Evolutionary conservation across 2,888 invertebrate species (phyloP).

Genomic region (Eugnorisma glareosa): DNA sequence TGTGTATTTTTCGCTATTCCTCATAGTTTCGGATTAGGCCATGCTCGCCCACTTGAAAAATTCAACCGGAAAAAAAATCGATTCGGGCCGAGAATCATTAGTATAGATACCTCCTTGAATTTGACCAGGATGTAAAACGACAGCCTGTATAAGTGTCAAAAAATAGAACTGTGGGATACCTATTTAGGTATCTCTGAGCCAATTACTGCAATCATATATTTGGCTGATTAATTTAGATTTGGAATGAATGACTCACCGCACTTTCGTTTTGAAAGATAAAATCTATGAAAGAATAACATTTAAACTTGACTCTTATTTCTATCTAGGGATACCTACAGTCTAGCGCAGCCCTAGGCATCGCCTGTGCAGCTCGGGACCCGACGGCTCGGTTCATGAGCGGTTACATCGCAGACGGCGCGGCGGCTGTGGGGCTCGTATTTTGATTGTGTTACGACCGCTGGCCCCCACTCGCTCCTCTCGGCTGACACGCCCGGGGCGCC

Average conservation of each 20-base stretch:
- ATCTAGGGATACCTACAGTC: neutral
- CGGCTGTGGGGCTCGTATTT: conserved; percentile 27
- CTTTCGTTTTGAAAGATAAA: neutral
- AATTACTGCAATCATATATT: neutral
- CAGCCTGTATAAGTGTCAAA: neutral
- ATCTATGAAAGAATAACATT: neutral
- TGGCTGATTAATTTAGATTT: neutral
- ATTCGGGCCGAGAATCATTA: too few species aligned
- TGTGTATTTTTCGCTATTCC: too few species aligned
- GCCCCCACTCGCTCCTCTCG: neutral
- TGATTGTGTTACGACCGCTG: conserved; percentile 30
- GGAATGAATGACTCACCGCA: neutral
- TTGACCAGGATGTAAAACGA: too few species aligned
- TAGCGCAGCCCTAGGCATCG: neutral
- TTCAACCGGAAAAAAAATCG: too few species aligned
- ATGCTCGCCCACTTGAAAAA: too few species aligned
- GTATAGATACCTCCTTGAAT: too few species aligned
- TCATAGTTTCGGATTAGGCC: too few species aligned
- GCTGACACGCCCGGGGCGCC: neutral
- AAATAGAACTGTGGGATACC: neutral
- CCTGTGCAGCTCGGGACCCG: neutral
- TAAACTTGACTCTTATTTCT: neutral
- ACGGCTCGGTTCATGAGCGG: neutral
- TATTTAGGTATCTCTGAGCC: too few species aligned
- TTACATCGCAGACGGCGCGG: conserved; percentile 3